phyloP scores from a whole-genome alignment of 2,888 invertebrate species.

The Melikaiella ostensackeni region DNA sequence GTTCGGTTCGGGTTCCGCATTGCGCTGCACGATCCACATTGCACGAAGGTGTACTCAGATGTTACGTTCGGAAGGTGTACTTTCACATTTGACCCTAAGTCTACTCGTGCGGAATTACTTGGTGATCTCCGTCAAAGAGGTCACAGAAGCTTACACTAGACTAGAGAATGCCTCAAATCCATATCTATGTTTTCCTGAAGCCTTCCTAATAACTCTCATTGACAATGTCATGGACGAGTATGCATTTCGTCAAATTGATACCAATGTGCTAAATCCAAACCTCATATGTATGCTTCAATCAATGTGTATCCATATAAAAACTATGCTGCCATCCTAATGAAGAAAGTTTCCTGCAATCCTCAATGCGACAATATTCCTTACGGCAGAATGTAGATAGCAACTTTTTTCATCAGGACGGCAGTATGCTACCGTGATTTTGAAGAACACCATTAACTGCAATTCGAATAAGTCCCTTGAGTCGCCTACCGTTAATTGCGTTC shows the following conservation, averaged over 20 bases:
- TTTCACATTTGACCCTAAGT: slow-evolving; percentile 38
- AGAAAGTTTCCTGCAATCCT: no score
- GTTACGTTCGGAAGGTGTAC: slow-evolving; percentile 23
- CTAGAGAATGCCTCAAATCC: not conserved
- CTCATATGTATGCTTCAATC: not conserved
- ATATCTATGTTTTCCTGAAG: not conserved
- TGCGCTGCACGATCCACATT: slow-evolving; percentile 34
- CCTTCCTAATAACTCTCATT: not conserved
- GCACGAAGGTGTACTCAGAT: slow-evolving; percentile 20
- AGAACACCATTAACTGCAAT: no score
- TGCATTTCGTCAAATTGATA: not conserved
- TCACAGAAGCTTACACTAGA: not conserved
- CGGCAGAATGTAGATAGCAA: no score
- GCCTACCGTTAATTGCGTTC: no score
- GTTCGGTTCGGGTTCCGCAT: slow-evolving; percentile 22
- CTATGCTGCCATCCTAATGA: no score
- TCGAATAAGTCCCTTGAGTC: no score
- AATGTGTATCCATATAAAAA: no score
- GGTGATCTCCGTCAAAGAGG: slow-evolving; percentile 2
- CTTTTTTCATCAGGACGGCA: no score
- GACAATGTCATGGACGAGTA: not conserved
- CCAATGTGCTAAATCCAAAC: not conserved
- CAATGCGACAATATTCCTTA: no score
- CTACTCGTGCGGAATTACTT: slow-evolving; percentile 32
- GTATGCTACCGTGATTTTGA: no score